Evolutionary conservation across 2,888 invertebrate species (phyloP).

Genomic region (Drosophila nr. fundita): DNA sequence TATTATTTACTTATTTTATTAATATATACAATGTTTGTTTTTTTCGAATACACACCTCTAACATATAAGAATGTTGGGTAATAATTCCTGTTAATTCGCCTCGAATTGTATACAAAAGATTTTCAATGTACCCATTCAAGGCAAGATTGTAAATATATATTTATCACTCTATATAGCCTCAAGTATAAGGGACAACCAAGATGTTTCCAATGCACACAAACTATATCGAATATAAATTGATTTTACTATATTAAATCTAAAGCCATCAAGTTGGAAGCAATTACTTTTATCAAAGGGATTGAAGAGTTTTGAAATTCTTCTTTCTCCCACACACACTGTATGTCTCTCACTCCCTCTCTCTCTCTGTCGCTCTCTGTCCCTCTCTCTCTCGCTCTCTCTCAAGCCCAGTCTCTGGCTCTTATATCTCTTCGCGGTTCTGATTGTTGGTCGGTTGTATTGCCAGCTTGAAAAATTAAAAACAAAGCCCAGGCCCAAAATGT

Average conservation of each 20-base stretch:
- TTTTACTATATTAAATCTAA: background rate
- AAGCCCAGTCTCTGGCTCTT: background rate
- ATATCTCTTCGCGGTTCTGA: constrained; percentile 4
- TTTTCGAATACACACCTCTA: background rate
- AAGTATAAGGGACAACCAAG: background rate
- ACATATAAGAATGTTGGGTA: background rate
- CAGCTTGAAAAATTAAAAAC: constrained; percentile 58
- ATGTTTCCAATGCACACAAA: background rate
- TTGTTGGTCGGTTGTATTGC: constrained; percentile 41
- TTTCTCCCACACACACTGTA: background rate
- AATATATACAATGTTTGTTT: background rate
- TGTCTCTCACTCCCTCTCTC: background rate
- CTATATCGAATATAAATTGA: background rate
- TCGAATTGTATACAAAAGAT: background rate
- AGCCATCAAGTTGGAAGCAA: constrained; percentile 20
- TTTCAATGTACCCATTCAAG: background rate
- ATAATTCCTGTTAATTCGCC: background rate
- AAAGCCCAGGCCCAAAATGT: constrained; percentile 57
- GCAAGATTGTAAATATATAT: background rate
- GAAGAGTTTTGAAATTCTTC: background rate
- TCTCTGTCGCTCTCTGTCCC: background rate
- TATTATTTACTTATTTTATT: background rate
- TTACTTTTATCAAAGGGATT: constrained; percentile 27
- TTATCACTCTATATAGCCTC: background rate
- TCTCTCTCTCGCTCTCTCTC: background rate